A percentile compares a stretch with the other conserved stretches of the same genome.
Conservation (phyloP, 2,888 invertebrate genomes). For the Glaucopsyche alexis region DNA sequence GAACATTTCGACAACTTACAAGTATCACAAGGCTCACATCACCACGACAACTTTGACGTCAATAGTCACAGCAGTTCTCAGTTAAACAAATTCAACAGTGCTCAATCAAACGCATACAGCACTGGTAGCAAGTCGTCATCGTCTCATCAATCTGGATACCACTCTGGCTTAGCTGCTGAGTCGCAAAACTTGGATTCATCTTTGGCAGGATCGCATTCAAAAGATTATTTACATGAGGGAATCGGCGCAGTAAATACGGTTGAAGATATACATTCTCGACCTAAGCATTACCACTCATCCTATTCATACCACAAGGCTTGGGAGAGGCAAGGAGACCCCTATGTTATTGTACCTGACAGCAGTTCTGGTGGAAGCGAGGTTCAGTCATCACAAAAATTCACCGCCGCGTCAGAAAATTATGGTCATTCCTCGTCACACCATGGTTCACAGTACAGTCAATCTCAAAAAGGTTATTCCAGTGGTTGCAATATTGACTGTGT, state of each 20-base stretch:
- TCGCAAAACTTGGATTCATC: conserved; percentile 41
- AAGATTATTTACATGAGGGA: conserved; percentile 29
- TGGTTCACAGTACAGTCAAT: conserved; percentile 51
- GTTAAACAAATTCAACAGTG: conserved; percentile 37
- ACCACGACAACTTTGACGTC: conserved; percentile 39
- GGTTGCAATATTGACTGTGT: conserved; percentile 50
- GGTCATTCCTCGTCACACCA: conserved; percentile 51
- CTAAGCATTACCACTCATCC: conserved; percentile 72
- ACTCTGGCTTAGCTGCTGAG: conserved; percentile 41
- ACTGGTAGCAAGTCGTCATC: conserved; percentile 49
- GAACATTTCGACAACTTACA: conserved; percentile 58
- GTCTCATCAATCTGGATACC: conserved; percentile 50
- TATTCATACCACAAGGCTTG: conserved; percentile 76
- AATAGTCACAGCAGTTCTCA: conserved; percentile 16
- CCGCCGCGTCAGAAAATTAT: conserved; percentile 47
- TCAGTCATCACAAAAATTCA: conserved; percentile 54
- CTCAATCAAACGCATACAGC: conserved; percentile 48
- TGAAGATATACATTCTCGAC: conserved; percentile 50
- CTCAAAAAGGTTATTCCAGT: conserved; percentile 47
- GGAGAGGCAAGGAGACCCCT: conserved; percentile 76
- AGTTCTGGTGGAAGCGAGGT: conserved; percentile 41
- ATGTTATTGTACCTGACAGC: conserved; percentile 63
- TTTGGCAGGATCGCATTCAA: conserved; percentile 19
- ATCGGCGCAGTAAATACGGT: conserved; percentile 45
- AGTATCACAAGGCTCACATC: conserved; percentile 41